Evolutionary conservation across 2,888 invertebrate genomes (phyloP), one percentile per base, ranked within the genome.

Genomic region (Phaedon cochleariae): DNA sequence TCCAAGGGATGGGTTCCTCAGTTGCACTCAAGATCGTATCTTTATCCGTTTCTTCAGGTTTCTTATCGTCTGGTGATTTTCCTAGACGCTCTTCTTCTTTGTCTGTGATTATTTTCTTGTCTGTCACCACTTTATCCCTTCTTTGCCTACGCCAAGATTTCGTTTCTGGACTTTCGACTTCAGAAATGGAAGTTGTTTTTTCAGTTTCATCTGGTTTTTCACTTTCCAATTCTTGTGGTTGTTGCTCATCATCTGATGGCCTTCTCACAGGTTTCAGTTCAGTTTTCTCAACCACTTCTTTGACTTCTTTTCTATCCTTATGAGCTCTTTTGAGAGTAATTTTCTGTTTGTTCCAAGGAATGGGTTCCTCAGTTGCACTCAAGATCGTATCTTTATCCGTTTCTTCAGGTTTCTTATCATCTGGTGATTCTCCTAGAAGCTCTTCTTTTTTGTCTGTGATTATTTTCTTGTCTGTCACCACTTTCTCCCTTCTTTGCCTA

Each of bases 331-430:
- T 88, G 12, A 88, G 26, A 62, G 78, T 81, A 20, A 88, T 84
- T 64, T 86, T 85, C 81, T 92, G 89, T 76, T 91, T 87, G 10
- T 87, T 92, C 88, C 88, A 88, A n/a, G 88, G 86, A 5, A 34
- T 10, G 20, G 18, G 17, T 37, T 54, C 29, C 7, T 29, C 29
- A 29, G 29, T 6, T 4, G 29, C 29, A 68, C 74, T 22, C 62
- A 67, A 65, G 65, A 71, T 76, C 61, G 70, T 73, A 54, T 71
- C 68, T 67, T n/a, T n/a, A n/a, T 74, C 69, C 7, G 29, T 63
- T 74, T 61, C 73, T 67, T 84, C 82, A 3, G 82, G 41, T 9
- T 70, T n/a, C n/a, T n/a, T n/a, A n/a, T n/a, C n/a, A n/a, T n/a
- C n/a, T n/a, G n/a, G n/a, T n/a, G n/a, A 77, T 22, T 53, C 31